Evolutionary conservation across 1,140 invertebrate species (phyloP).

Genomic region (Andricus grossulariae): DNA sequence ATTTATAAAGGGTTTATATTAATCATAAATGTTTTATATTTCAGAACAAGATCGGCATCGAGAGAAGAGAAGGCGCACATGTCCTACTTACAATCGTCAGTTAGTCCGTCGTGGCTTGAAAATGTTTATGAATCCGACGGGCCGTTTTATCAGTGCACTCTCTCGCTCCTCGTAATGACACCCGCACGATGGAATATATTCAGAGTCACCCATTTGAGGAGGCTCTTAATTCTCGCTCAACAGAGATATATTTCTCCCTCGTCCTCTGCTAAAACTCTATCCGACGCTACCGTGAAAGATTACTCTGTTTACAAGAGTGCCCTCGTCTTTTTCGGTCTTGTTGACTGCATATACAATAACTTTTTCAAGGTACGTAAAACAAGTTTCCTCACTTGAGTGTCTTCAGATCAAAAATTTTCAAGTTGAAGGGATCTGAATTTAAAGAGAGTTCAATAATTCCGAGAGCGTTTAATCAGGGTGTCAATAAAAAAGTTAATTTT

Average conservation of each 20-base stretch:
- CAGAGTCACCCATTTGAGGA: conserved; percentile 84
- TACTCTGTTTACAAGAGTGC: conserved; percentile 91
- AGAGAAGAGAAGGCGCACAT: conserved; percentile 85
- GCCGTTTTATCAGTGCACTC: conserved; percentile 88
- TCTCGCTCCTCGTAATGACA: conserved; percentile 87
- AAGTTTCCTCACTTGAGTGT: background rate
- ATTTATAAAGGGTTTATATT: conserved; percentile 5
- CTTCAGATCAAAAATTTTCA: too few relatives aligned
- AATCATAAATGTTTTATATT: conserved; percentile 31
- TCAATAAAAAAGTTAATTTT: too few relatives aligned
- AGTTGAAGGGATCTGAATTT: too few relatives aligned
- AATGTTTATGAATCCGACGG: conserved; percentile 92
- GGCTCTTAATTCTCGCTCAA: conserved; percentile 88
- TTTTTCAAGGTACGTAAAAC: conserved; percentile 82
- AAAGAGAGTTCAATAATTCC: too few relatives aligned
- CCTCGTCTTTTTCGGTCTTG: conserved; percentile 89
- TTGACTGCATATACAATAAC: conserved; percentile 86
- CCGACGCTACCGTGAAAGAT: conserved; percentile 79
- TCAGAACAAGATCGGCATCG: conserved; percentile 84
- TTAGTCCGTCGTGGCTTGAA: conserved; percentile 83
- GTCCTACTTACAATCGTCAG: conserved; percentile 80
- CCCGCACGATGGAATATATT: conserved; percentile 83
- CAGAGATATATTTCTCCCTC: conserved; percentile 80
- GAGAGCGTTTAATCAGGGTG: too few relatives aligned
- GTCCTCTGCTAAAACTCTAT: conserved; percentile 75